These are phyloP conservation scores for Caloenas nicobarica DNA, from an alignment of 2,113 vertebrate genomes.

Conservation along the genomic window DNA sequence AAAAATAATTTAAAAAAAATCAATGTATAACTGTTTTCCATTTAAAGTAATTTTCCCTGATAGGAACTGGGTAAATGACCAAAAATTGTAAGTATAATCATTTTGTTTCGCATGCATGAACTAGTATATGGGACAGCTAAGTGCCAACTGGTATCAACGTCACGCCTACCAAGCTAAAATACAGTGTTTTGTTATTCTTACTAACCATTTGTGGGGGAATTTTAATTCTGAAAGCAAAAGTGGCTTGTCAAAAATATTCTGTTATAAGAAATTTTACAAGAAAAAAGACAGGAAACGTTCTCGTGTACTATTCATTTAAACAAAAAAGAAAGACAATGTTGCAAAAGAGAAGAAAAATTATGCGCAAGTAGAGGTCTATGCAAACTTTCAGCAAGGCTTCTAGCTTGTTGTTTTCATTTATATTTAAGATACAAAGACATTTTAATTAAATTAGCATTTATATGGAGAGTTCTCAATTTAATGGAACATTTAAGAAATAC, in stretches of 20 bases:
- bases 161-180: background rate
- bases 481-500: constrained; percentile 19
- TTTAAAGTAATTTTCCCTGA: background rate
- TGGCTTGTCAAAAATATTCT: constrained; percentile 3
- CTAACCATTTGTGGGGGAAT: background rate
- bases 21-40: background rate
- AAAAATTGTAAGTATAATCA: background rate
- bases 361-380: background rate
- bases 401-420: constrained; percentile 12
- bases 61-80: background rate
- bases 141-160: constrained; percentile 36
- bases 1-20: background rate
- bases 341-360: constrained; percentile 25
- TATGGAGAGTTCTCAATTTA: constrained; percentile 5
- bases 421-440: constrained; percentile 16
- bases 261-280: background rate
- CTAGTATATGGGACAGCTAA: constrained; percentile 51
- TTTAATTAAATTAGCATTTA: constrained; percentile 57
- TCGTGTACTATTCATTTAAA: background rate
- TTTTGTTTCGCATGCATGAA: constrained; percentile 58
- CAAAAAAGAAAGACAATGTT: background rate
- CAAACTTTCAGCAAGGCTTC: constrained; percentile 7
- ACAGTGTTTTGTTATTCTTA: background rate
- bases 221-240: constrained; percentile 43
- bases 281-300: background rate